Base-by-base conservation (phyloP, 1,140 invertebrate genomes). In the Neomicropteryx cornuta region DNA sequence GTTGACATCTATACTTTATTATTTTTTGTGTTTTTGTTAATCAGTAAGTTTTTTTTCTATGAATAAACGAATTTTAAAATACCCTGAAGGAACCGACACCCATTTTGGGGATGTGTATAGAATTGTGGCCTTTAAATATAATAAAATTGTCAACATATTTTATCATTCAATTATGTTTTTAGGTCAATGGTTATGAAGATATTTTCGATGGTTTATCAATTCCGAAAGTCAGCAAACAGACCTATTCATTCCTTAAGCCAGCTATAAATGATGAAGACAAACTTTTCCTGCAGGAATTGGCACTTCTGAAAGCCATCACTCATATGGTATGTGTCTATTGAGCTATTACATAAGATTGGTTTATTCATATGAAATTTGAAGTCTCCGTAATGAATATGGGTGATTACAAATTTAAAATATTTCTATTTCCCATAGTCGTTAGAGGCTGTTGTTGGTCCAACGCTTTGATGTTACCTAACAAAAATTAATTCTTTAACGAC, bases 211-310 rank as follows among this genome's bases (percentile, higher is more conserved):
- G 67, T 20, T 52, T 73, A 2, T 54, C 60, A 36, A 51, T 53
- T 33, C 56, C 62, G 24, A 69, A 70, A 50, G 55, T 60, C 28
- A 44, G 48, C 40, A 43, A 69, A 55, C 32, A 50, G 42, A 48
- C 55, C 36, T 55, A 68, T 47, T 58, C 70, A 49, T 54, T 73
- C 58, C 50, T 77, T 42, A 73, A 81, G 57, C 58, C 66, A 21
- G 47, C 56, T 27, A 46, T 70, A 18, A 72, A 79, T 24, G 73
- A 75, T 20, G 76, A 76, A 43, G 78, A 83, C 50, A 67, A 71
- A 18, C 69, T 72, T 43, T 82, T 81, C 49, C 53, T 83, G 1
- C 65, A 74, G 48, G 76, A 82, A 56, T 55, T 83, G 14, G 71
- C 73, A 45, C 57, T 73, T 24, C 60, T 83, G 10, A 72, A 74